phyloP scores from a whole-genome alignment of 92 coral and sea anemone species.

The Phymanthus crucifer region DNA sequence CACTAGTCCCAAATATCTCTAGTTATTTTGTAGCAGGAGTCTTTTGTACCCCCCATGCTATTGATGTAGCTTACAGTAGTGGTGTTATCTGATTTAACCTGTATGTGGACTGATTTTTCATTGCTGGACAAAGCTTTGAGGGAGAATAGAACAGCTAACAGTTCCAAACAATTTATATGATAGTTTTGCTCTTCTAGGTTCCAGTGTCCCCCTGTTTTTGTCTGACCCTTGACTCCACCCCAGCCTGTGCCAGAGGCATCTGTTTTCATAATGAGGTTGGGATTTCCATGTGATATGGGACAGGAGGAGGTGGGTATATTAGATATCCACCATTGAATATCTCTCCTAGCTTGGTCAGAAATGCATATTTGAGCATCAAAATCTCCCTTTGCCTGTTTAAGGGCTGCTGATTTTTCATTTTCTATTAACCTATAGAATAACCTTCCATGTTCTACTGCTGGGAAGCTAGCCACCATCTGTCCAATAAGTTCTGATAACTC shows the following conservation, averaged over 20 bases:
- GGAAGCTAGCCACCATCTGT: constrained; percentile 22
- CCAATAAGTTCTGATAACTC: constrained; percentile 11
- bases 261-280: neutral
- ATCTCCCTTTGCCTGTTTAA: constrained; percentile 3
- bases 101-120: neutral
- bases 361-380: constrained; percentile 5
- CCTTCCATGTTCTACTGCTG: constrained; percentile 22
- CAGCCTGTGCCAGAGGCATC: constrained; percentile 23
- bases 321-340: constrained; percentile 1
- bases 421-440: neutral
- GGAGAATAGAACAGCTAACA: constrained; percentile 5
- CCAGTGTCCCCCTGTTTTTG: neutral
- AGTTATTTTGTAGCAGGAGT: neutral
- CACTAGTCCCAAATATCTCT: constrained; percentile 5
- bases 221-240: constrained; percentile 18
- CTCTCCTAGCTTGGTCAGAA: constrained; percentile 2
- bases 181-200: neutral
- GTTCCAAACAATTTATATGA: constrained; percentile 5
- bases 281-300: constrained; percentile 16
- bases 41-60: constrained; percentile 3
- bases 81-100: constrained; percentile 5
- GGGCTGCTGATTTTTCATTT: constrained; percentile 4
- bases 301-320: constrained; percentile 12
- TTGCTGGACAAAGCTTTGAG: constrained; percentile 1
- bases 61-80: neutral